Percentiles rank a stretch among this genome's conserved stretches.
Conservation (phyloP, 2,888 invertebrate genomes). For the Agonum fuliginosum region DNA sequence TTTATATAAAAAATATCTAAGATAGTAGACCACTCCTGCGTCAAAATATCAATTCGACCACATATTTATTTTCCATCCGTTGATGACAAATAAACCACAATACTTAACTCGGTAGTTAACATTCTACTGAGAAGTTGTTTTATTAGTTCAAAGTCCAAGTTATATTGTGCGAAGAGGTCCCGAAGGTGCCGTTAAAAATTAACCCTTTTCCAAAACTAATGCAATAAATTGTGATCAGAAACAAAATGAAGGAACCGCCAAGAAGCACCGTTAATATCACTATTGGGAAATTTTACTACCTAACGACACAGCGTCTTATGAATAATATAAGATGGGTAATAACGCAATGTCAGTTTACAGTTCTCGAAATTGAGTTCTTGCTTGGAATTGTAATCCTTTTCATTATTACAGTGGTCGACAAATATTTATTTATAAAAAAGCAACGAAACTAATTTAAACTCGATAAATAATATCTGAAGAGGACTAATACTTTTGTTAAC, state of each 20-base stretch:
- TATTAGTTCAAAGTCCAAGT: conserved; percentile 36
- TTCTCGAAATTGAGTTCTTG: not conserved
- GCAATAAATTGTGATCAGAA: conserved; percentile 64
- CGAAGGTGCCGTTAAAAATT: conserved; percentile 65
- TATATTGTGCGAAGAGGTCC: conserved; percentile 62
- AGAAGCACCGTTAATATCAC: conserved; percentile 65
- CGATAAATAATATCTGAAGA: too few species aligned
- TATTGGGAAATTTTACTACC: conserved; percentile 61
- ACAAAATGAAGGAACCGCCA: conserved; percentile 65
- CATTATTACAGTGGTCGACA: too few species aligned
- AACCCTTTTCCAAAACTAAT: conserved; percentile 65
- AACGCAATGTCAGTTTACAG: not conserved
- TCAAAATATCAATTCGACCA: conserved; percentile 13
- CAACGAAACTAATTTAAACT: too few species aligned
- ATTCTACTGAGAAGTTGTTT: conserved; percentile 21
- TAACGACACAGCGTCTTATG: not conserved
- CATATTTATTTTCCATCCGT: not conserved
- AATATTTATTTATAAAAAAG: too few species aligned
- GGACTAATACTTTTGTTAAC: too few species aligned
- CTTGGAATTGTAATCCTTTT: not conserved
- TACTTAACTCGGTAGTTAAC: conserved; percentile 15
- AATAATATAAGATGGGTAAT: not conserved
- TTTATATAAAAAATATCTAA: too few species aligned
- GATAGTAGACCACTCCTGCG: not conserved
- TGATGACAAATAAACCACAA: conserved; percentile 14